A percentile compares a stretch with the other conserved stretches of the same genome.
These are phyloP conservation scores for Peribatodes rhomboidaria DNA, from an alignment of 2,888 invertebrate genomes.

Conservation along the genomic window DNA sequence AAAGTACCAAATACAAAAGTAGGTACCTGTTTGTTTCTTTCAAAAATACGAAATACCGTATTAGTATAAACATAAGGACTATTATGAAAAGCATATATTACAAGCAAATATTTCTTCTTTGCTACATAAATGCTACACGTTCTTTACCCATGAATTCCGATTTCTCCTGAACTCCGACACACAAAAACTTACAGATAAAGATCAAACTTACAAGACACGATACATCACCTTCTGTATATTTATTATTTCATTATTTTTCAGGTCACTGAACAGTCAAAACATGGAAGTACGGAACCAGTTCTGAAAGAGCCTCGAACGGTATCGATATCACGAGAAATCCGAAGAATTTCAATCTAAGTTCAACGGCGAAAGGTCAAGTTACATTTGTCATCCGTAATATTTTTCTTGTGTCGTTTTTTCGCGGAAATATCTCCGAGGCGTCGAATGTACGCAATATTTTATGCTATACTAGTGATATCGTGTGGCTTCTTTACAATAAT, in stretches of 20 bases:
- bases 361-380: slow-evolving; percentile 24
- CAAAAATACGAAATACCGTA: too few relatives aligned
- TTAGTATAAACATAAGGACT: too few relatives aligned
- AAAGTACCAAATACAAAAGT: too few relatives aligned
- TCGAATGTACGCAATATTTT: slow-evolving; percentile 29
- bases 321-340: slow-evolving; percentile 38
- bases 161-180: background rate
- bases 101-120: too few relatives aligned
- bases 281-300: slow-evolving; percentile 37
- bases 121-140: too few relatives aligned
- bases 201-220: slow-evolving; percentile 2
- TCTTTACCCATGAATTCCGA: background rate
- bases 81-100: too few relatives aligned
- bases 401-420: slow-evolving; percentile 37
- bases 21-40: too few relatives aligned
- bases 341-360: slow-evolving; percentile 36
- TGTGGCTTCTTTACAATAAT: slow-evolving; percentile 17
- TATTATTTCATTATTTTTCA: slow-evolving; percentile 34
- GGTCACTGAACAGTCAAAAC: slow-evolving; percentile 40
- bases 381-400: slow-evolving; percentile 36
- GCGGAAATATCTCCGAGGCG: slow-evolving; percentile 23
- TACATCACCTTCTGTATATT: slow-evolving; percentile 30
- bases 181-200: slow-evolving; percentile 4
- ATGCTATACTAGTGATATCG: slow-evolving; percentile 20
- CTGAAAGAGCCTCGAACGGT: slow-evolving; percentile 34